Conservation (phyloP, 2,888 invertebrate species). For the Mythimna impura region DNA sequence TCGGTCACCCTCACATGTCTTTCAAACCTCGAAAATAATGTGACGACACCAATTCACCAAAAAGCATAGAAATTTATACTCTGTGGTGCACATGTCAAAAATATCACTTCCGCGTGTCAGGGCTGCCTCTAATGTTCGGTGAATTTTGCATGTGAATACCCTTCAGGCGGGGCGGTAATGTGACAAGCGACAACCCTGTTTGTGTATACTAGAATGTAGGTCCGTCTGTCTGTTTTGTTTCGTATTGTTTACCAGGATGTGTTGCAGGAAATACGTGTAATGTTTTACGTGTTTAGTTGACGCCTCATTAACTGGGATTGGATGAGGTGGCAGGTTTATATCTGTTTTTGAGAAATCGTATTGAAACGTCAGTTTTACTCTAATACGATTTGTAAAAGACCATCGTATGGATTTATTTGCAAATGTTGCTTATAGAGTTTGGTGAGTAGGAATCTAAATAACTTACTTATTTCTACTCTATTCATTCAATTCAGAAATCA, state of each 20-base stretch:
- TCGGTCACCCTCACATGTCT: constrained; percentile 50
- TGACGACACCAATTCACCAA: constrained; percentile 68
- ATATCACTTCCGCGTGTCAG: constrained; percentile 86
- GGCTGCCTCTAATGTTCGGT: constrained; percentile 82
- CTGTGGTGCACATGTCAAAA: constrained; percentile 80
- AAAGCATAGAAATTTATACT: constrained; percentile 65
- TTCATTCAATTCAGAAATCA: too few species aligned
- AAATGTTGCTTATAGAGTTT: background rate
- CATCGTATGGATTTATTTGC: background rate
- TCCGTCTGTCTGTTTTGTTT: constrained; percentile 66
- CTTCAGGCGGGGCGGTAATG: constrained; percentile 82
- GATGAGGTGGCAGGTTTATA: constrained; percentile 14
- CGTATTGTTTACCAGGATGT: constrained; percentile 58
- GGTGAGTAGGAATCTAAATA: too few species aligned
- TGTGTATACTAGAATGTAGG: constrained; percentile 67
- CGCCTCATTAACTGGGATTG: constrained; percentile 51
- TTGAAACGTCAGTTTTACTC: background rate
- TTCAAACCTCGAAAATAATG: constrained; percentile 62
- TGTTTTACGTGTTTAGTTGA: constrained; percentile 48
- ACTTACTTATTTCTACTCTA: too few species aligned
- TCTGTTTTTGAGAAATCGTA: constrained; percentile 7
- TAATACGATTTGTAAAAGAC: background rate
- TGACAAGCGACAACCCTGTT: constrained; percentile 88
- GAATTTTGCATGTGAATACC: constrained; percentile 88
- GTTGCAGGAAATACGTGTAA: constrained; percentile 51